Conservation (phyloP, 2,113 vertebrate species). For the Pterocles burchelli region DNA sequence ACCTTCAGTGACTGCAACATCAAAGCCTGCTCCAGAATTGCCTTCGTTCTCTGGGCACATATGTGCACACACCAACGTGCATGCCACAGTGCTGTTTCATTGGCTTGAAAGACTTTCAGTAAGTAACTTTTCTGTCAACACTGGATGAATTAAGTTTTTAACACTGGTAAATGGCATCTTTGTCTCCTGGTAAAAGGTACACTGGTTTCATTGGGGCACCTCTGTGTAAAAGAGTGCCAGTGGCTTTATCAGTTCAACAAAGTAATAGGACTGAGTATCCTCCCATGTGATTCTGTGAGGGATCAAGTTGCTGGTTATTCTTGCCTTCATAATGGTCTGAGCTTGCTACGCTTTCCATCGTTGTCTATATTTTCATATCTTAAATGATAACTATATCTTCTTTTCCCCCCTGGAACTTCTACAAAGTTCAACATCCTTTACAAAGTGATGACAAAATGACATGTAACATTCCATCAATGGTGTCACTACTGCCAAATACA, state of each 20-base stretch:
- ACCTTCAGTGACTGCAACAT: neutral
- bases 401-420: neutral
- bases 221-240: neutral
- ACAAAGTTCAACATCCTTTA: neutral
- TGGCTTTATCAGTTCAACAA: neutral
- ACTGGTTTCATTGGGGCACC: neutral
- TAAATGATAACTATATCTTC: neutral
- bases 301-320: neutral
- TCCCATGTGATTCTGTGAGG: neutral
- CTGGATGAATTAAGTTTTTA: neutral
- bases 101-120: neutral
- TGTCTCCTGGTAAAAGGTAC: neutral
- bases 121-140: neutral
- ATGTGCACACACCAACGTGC: rapidly evolving
- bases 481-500: neutral
- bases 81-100: neutral
- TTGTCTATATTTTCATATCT: neutral
- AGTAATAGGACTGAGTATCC: neutral
- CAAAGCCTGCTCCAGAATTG: neutral
- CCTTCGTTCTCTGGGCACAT: rapidly evolving
- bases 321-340: neutral
- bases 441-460: neutral
- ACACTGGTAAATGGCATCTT: neutral
- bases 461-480: neutral
- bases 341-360: neutral